These are phyloP conservation scores for Eulemur coronatus DNA, from an alignment of 2,797 vertebrate species.

Conservation along the genomic window DNA sequence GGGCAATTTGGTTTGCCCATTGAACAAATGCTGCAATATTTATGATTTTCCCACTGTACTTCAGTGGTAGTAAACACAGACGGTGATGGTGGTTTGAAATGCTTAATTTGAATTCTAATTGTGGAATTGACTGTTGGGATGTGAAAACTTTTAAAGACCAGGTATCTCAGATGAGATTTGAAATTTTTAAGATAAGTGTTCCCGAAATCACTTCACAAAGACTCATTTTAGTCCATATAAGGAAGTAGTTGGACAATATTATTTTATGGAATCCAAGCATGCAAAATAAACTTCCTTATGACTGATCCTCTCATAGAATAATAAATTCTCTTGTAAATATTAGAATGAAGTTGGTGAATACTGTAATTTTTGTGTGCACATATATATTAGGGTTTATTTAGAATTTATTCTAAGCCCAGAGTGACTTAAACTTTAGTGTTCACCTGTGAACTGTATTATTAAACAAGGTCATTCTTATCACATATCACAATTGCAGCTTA, in stretches of 20 bases:
- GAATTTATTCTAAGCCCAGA: neutral
- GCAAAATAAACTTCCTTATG: conserved; percentile 82
- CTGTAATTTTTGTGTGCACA: neutral
- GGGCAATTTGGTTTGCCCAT: neutral
- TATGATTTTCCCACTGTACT: neutral
- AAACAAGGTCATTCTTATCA: conserved; percentile 74
- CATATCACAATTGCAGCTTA: neutral
- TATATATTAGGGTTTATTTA: neutral
- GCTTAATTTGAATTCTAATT: neutral
- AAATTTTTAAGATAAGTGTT: neutral
- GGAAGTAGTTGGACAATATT: conserved; percentile 74
- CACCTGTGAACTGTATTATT: conserved; percentile 58
- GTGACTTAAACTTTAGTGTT: neutral
- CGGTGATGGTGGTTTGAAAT: neutral
- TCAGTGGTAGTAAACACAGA: neutral
- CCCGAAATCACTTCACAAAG: conserved; percentile 64
- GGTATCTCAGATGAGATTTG: conserved; percentile 33
- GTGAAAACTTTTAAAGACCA: neutral
- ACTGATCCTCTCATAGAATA: conserved; percentile 68
- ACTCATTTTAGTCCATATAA: conserved; percentile 61
- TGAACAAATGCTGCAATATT: neutral
- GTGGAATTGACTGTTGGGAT: neutral
- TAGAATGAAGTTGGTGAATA: neutral
- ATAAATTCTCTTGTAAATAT: conserved; percentile 68
- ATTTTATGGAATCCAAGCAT: conserved; percentile 76